Evolutionary conservation across 2,113 vertebrate species (phyloP).

Genomic region (Ammospiza caudacuta): DNA sequence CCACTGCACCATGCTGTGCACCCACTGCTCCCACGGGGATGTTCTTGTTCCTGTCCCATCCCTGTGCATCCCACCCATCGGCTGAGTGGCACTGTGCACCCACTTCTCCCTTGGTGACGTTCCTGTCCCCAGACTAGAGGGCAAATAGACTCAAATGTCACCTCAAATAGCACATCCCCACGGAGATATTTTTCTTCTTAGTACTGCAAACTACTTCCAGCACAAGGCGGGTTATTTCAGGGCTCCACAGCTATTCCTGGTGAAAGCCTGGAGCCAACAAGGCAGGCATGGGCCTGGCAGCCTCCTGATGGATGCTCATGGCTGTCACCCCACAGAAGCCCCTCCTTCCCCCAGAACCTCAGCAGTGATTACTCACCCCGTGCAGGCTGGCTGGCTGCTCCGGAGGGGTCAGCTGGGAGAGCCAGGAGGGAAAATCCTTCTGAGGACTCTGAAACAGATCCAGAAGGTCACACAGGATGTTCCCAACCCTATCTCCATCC

Average conservation of each 20-base stretch:
- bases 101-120: rapidly evolving
- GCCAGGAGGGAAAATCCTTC: slow-evolving; percentile 85
- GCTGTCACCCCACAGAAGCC: background rate
- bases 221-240: rapidly evolving
- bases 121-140: background rate
- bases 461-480: background rate
- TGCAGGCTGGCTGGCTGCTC: slow-evolving; percentile 79
- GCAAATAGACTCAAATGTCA: background rate
- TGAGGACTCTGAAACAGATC: slow-evolving; percentile 81
- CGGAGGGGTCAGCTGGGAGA: slow-evolving; percentile 82
- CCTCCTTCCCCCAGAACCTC: background rate
- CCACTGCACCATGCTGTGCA: background rate
- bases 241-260: background rate
- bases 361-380: slow-evolving; percentile 71
- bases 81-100: background rate
- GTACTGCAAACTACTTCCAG: background rate
- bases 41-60: background rate
- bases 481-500: background rate
- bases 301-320: rapidly evolving
- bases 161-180: background rate
- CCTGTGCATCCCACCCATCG: rapidly evolving
- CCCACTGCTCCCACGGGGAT: background rate
- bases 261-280: background rate
- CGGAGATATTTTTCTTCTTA: background rate
- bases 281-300: background rate